Conservation (phyloP, 2,888 invertebrate species). For the Plagodis pulveraria region DNA sequence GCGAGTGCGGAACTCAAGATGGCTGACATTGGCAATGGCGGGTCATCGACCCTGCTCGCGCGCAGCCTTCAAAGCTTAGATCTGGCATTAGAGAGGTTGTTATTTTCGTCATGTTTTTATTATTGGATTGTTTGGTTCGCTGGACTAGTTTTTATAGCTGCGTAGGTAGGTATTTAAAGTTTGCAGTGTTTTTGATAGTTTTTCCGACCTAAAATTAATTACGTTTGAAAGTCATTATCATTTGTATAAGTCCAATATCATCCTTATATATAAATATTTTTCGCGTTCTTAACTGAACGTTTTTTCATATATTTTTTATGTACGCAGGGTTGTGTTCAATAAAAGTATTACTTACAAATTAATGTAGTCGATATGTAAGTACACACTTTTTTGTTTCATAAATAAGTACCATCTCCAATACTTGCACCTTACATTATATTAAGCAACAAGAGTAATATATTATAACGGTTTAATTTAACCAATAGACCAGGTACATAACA, state of each 20-base stretch:
- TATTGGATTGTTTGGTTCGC: constrained; percentile 51
- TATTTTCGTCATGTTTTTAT: constrained; percentile 74
- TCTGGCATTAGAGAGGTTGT: constrained; percentile 82
- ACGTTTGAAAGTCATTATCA: constrained; percentile 1
- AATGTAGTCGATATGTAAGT: background rate
- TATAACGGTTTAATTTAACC: too few relatives aligned
- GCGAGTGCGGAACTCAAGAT: constrained; percentile 84
- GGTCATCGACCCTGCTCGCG: constrained; percentile 77
- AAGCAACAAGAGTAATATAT: too few relatives aligned
- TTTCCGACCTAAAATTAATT: constrained; percentile 10
- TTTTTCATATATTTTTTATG: background rate
- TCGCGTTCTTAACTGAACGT: background rate
- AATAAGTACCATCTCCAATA: too few relatives aligned
- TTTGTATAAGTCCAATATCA: too few relatives aligned
- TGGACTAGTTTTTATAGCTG: constrained; percentile 27
- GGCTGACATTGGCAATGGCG: constrained; percentile 85
- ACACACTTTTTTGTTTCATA: too few relatives aligned
- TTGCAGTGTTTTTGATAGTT: constrained; percentile 36
- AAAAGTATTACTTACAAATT: too few relatives aligned
- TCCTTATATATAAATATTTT: background rate
- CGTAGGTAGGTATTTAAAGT: constrained; percentile 17
- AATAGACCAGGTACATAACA: too few relatives aligned
- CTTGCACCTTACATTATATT: too few relatives aligned
- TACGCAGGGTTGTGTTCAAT: too few relatives aligned
- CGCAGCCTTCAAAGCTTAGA: constrained; percentile 83